Evolutionary conservation across 2,797 vertebrate genomes (phyloP), one percentile per base, ranked within the genome.

Genomic region (Coendou prehensilis): DNA sequence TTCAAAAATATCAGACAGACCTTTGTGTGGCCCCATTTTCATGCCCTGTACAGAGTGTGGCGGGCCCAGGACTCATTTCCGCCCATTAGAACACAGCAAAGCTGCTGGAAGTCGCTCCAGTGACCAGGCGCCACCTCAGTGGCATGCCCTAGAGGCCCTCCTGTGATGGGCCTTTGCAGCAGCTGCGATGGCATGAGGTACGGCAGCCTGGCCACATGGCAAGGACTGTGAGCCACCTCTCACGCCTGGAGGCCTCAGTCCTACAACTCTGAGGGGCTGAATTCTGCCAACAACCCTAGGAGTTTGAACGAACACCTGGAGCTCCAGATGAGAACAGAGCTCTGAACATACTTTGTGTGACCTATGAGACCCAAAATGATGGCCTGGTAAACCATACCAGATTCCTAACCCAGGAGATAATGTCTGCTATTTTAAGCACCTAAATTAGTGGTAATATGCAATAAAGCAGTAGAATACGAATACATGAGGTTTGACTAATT

Each of bases 161-260:
- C n/a, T 47, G 30, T 41, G 37, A 41, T 41, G 37, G 37, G 37
- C 75, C 56, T 63, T 13, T 3, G 3, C n/a, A 78, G 64, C 14
- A 78, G 63, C 10, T 63, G 18, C 8, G 28, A 11, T 6, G 5
- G 8, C 0, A 0, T 2, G 41, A 79, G 23, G 28, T 15, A 7
- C 41, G n/a, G 2, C 1, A 17, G n/a, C 3, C 57, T 7, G 50
- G 45, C 54, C 30, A 10, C 1, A 0, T 0, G 6, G 54, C 23
- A 73, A 67, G 22, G 23, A 80, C n/a, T 0, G 9, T 28, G 41
- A 26, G 83, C 13, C 14, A 37, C 14, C 59, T 69, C 30, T 7
- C 9, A 56, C 8, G 59, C 41, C 28, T 7, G 26, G 71, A 23
- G 78, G 76, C 23, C 83, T 67, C 26, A 7, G n/a, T 47, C 15